phyloP scores from a whole-genome alignment of 1,140 invertebrate species.

The Subanguina moxae region DNA sequence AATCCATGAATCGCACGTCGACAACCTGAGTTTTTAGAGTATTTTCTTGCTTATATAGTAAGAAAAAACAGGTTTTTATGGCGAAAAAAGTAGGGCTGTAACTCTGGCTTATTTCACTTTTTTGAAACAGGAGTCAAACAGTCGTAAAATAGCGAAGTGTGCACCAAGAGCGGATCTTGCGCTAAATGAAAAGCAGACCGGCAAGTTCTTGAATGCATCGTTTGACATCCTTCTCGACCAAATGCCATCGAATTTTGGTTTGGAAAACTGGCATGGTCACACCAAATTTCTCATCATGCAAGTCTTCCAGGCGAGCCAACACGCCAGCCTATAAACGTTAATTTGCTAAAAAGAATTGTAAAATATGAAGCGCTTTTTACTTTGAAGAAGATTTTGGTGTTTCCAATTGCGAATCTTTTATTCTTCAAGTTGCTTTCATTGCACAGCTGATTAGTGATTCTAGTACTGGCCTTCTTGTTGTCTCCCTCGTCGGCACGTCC shows the following conservation, averaged over 20 bases:
- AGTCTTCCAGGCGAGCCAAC: slow-evolving; percentile 98
- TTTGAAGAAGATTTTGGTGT: slow-evolving; percentile 99
- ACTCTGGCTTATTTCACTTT: no score
- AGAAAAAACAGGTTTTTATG: no score
- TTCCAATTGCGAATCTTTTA: slow-evolving; percentile 84
- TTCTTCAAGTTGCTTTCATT: slow-evolving; percentile 65
- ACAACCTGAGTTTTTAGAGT: no score
- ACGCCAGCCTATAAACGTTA: slow-evolving; percentile 89
- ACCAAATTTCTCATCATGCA: slow-evolving; percentile 94
- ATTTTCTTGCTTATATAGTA: no score
- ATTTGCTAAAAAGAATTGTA: not conserved
- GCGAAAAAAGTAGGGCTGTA: no score
- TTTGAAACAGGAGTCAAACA: no score
- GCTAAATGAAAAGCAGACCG: no score
- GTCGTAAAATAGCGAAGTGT: no score
- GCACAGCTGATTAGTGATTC: slow-evolving; percentile 75
- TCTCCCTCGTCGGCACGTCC: slow-evolving; percentile 45
- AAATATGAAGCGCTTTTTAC: slow-evolving; percentile 73
- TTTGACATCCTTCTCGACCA: slow-evolving; percentile 65
- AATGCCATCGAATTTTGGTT: slow-evolving; percentile 53
- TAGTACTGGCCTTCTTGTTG: slow-evolving; percentile 60
- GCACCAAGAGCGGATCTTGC: no score
- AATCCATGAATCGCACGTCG: no score
- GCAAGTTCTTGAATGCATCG: no score
- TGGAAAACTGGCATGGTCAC: slow-evolving; percentile 99